These are phyloP conservation scores for Clunio marinus DNA, from an alignment of 2,888 invertebrate genomes.

Conservation along the genomic window DNA sequence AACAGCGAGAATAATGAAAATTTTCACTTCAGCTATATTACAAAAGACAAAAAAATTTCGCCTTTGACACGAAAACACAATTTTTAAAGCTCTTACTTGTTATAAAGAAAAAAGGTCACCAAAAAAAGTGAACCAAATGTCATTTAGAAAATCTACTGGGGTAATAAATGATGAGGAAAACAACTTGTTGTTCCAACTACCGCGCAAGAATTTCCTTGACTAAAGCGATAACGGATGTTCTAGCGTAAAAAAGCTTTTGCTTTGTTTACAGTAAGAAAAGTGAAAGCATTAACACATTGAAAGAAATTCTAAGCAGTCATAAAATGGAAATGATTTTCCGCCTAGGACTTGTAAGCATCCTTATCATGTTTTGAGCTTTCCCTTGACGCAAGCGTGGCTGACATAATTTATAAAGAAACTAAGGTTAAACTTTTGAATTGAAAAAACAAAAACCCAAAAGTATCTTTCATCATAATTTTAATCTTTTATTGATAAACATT, in stretches of 20 bases:
- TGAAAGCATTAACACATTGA: constrained; percentile 30
- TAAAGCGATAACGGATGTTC: constrained; percentile 7
- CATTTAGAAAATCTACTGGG: not conserved
- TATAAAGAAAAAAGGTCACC: not conserved
- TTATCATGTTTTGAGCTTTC: not conserved
- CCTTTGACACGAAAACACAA: not conserved
- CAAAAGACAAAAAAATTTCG: not conserved
- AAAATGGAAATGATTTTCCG: too few species aligned
- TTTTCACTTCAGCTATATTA: not conserved
- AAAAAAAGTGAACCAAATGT: constrained; percentile 9
- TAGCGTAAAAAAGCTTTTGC: constrained; percentile 3
- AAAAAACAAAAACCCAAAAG: too few species aligned
- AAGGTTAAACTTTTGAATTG: too few species aligned
- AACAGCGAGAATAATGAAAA: constrained; percentile 8
- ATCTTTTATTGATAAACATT: too few species aligned
- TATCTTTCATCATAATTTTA: too few species aligned
- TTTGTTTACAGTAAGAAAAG: constrained; percentile 9
- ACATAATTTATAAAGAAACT: too few species aligned
- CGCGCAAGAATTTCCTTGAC: constrained; percentile 32
- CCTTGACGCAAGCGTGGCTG: not conserved
- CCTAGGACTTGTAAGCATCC: not conserved
- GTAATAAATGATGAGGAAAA: constrained; percentile 27
- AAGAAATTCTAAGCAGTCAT: not conserved
- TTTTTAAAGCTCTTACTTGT: too few species aligned
- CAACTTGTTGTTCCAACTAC: constrained; percentile 37